Evolutionary conservation across 2,888 invertebrate species (phyloP), one percentile per base, ranked within the genome.

Genomic region (Temnothorax ravouxi): DNA sequence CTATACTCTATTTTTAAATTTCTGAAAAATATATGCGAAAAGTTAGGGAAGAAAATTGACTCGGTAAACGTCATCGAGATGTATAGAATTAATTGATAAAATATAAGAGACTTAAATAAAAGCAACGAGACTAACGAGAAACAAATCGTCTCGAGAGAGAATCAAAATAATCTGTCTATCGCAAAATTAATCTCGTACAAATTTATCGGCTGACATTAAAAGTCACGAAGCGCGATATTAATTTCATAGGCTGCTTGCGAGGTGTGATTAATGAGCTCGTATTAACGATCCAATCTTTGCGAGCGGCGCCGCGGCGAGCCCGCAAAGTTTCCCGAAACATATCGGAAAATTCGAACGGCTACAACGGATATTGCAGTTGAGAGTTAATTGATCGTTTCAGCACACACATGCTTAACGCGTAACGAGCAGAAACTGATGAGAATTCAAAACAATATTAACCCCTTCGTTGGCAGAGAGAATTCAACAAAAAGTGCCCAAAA

Each of bases 311-410:
- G n/a, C n/a, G n/a, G 64, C 67, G 18, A 44, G 41, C 34, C 64
- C 47, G 44, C 71, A n/a, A 72, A 80, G 79, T 80, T 80, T 80
- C 25, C 54, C 47, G 34, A 71, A 72, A 76, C 71, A n/a, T 61
- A 82, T 66, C 34, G 81, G 88, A 67, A 83, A 88, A 89, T 89
- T 85, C 47, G 79, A 62, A 56, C 69, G 75, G 54, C 59, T 67
- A 72, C 83, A 41, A 41, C 66, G 59, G 74, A 76, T 84, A 84
- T 88, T 74, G 41, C 81, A 83, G 84, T 88, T 81, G 89, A 80
- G 72, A 83, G 82, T 88, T 88, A 84, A 89, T 89, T 84, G 88
- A 83, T 86, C 81, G 88, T 84, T 84, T 80, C 84, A 83, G 66
- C 66, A 81, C 71, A 47, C 72, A 47, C 72, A 56, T 54, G 59